Percentiles rank a stretch among this genome's conserved stretches.
Conservation (phyloP, 2,113 vertebrate species). For the Pholis gunnellus region DNA sequence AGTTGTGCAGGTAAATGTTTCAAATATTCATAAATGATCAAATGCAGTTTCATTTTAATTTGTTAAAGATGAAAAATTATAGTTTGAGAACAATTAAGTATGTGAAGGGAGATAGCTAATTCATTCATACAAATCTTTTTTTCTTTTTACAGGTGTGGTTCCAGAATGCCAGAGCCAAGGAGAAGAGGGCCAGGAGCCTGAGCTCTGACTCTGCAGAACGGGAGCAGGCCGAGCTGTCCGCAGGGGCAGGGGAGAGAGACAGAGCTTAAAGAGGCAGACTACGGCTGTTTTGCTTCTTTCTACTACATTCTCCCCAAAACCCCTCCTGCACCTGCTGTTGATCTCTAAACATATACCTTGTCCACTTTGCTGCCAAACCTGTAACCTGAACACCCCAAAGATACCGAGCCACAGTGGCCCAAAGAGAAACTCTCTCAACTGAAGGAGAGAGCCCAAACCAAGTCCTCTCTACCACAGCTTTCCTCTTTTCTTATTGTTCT, state of each 20-base stretch:
- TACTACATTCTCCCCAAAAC: slow-evolving; percentile 48
- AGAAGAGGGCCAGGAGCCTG: slow-evolving; percentile 92
- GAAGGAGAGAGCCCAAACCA: slow-evolving; percentile 79
- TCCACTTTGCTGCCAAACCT: slow-evolving; percentile 78
- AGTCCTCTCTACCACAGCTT: slow-evolving; percentile 67
- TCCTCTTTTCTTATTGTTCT: slow-evolving; percentile 65
- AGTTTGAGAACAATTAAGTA: neutral
- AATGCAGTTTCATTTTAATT: neutral
- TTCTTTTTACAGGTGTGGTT: slow-evolving; percentile 89
- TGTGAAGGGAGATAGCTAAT: neutral
- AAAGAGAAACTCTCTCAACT: slow-evolving; percentile 86
- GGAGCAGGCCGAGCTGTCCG: slow-evolving; percentile 83
- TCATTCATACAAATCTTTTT: slow-evolving; percentile 1
- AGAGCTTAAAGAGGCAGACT: slow-evolving; percentile 73
- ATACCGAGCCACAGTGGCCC: slow-evolving; percentile 78
- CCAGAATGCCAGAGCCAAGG: slow-evolving; percentile 97
- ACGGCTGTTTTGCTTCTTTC: slow-evolving; percentile 40
- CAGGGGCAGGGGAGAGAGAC: slow-evolving; percentile 92
- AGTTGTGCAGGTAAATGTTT: slow-evolving; percentile 89
- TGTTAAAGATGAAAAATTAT: neutral
- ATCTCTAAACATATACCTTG: slow-evolving; percentile 53
- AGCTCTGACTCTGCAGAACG: slow-evolving; percentile 78
- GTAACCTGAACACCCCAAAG: slow-evolving; percentile 80
- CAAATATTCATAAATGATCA: neutral
- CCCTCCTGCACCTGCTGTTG: slow-evolving; percentile 50